Conservation (phyloP, 2,888 invertebrate species). For the Adelognathus sp. region DNA sequence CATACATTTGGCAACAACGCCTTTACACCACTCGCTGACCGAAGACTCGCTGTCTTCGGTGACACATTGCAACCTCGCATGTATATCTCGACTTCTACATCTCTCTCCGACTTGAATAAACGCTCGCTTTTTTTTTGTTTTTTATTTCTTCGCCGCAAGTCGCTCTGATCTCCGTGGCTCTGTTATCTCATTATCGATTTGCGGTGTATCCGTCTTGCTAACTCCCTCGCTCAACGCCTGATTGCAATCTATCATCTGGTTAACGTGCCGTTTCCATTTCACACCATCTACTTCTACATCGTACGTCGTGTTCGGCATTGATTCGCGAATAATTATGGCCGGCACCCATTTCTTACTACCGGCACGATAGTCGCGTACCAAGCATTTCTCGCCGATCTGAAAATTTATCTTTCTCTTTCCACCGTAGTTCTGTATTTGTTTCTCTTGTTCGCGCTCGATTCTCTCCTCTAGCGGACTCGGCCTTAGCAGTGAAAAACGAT, state of each 20-base stretch:
- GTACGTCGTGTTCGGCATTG: conserved; percentile 1
- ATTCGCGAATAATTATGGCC: conserved; percentile 11
- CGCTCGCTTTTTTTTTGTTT: neutral
- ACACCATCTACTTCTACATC: conserved; percentile 22
- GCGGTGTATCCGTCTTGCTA: neutral
- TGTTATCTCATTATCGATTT: neutral
- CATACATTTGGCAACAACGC: neutral
- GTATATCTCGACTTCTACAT: neutral
- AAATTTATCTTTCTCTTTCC: conserved; percentile 8
- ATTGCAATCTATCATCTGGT: conserved; percentile 31
- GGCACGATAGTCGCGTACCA: neutral
- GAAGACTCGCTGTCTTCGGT: neutral
- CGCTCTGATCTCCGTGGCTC: conserved; percentile 28
- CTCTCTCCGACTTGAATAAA: neutral
- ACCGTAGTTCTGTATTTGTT: conserved; percentile 4
- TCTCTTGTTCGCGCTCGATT: conserved; percentile 12
- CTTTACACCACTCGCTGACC: neutral
- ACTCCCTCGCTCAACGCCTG: conserved; percentile 7
- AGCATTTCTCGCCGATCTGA: neutral
- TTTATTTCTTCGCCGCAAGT: neutral
- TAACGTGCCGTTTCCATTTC: conserved; percentile 26
- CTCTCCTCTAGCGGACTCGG: neutral
- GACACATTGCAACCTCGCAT: neutral
- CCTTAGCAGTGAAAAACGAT: conserved; percentile 27
- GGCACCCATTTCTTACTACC: conserved; percentile 10